Evolutionary conservation across 2,888 invertebrate species (phyloP), one percentile per base, ranked within the genome.

Genomic region (Stenotaenia linearis): DNA sequence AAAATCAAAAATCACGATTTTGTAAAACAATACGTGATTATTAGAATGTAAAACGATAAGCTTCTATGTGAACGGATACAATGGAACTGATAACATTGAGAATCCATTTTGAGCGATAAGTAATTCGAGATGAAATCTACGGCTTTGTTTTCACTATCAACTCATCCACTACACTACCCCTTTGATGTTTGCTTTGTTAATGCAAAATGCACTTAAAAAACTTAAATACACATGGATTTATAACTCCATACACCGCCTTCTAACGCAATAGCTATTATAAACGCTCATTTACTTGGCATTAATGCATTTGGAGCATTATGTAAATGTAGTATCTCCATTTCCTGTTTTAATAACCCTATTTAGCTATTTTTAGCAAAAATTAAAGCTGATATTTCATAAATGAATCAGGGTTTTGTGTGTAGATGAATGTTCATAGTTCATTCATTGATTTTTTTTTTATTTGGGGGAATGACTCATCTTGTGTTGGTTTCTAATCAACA

Each of bases 301-400:
- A 50, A 50, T n/a, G 50, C 50, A 15, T 18, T 50, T 6, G 18
- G 50, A 50, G 50, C 50, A 18, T 50, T 18, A 50, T 50, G 50
- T 18, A 69, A 69, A 69, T 15, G 25, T n/a, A 12, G 12, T 28
- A 69, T 69, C 10, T 28, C 10, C 25, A 69, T 69, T 69, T 69
- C 69, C 69, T 28, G 28, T 28, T 69, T 69, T 69, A 69, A 69
- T 28, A 28, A 69, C 69, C 28, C 25, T 50, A 69, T 25, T 28
- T 25, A 50, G 23, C 6, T 69, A 69, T 69, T 69, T 69, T 28
- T 28, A 69, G 45, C 12, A 69, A 69, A 28, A 69, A 69, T 69
- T 69, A 69, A 69, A 69, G 69, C 69, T 69, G 69, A 69, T 69
- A 69, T n/a, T 69, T 25, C 25, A 69, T 28, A 69, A 69, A 69